Evolutionary conservation across 2,888 invertebrate genomes (phyloP).

Genomic region (Caenorhabditis becei): DNA sequence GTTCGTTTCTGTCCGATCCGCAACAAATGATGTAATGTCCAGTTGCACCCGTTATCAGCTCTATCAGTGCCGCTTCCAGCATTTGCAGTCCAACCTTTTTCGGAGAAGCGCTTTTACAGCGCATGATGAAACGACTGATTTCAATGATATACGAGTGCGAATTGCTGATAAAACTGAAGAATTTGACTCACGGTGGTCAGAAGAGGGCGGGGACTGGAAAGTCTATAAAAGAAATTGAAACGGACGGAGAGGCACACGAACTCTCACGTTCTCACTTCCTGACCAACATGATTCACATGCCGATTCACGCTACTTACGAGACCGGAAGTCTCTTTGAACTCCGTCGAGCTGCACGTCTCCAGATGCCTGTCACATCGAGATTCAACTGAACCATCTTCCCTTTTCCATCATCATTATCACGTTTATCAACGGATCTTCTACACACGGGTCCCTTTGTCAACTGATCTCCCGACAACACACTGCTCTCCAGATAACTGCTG

Average conservation of each 20-base stretch:
- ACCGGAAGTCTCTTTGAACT: constrained; percentile 33
- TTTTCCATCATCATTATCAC: constrained; percentile 1
- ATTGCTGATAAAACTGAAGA: constrained; percentile 19
- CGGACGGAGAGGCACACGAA: constrained; percentile 3
- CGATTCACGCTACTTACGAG: constrained; percentile 41
- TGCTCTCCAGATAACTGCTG: constrained; percentile 5
- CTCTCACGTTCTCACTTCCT: constrained; percentile 2
- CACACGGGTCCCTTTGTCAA: constrained; percentile 5
- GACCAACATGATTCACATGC: constrained; percentile 51
- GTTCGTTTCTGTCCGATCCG: not conserved
- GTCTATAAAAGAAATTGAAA: constrained; percentile 21
- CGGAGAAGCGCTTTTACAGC: constrained; percentile 35
- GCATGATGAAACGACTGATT: constrained; percentile 51
- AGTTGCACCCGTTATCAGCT: constrained; percentile 28
- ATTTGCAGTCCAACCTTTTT: constrained; percentile 14
- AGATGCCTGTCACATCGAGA: constrained; percentile 4
- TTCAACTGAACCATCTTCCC: not conserved
- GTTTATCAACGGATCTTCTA: constrained; percentile 17
- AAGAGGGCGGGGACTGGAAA: constrained; percentile 23
- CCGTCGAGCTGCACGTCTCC: constrained; percentile 32
- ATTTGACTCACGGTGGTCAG: constrained; percentile 36
- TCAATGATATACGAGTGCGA: constrained; percentile 46
- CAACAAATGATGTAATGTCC: constrained; percentile 22
- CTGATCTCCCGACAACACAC: constrained; percentile 15
- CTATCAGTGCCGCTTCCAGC: no score